Base-by-base conservation (phyloP, 2,797 vertebrate species). In the Chrosomus eos region DNA sequence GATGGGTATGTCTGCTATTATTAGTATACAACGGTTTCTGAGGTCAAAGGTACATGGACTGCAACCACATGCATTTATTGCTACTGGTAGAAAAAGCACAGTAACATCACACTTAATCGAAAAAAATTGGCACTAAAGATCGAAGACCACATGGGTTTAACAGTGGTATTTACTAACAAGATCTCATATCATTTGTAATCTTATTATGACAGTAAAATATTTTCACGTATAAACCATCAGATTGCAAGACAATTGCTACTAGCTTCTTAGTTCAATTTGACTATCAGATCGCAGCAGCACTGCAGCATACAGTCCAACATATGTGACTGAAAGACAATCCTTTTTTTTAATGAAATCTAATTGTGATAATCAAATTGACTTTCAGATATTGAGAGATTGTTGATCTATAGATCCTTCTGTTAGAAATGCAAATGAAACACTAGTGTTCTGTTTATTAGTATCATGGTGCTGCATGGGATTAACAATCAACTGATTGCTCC, bases 401-500 rank as follows among this genome's bases (percentile, higher is more conserved):
- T 80, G 43, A 53, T 38, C 33, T 40, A 40, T 55, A 70, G 10
- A 31, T 33, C 43, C 8, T 26, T 83, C 31, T 67, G 48, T 53
- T 53, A 66, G n/a, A 33, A 74, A 53, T 75, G 60, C 33, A 75
- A 83, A 83, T 38, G 4, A 53, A 40, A 51, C 16, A 64, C 26
- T 60, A 45, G 14, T 74, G 26, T 18, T 48, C 16, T 48, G 16
- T 33, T n/a, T 73, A 73, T 58, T 48, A 73, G 28, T 13, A 82
- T 33, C 21, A 64, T 64, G 31, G 31, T 38, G 43, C 71, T 45
- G 26, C 60, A 83, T 26, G 33, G n/a, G 36, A 77, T 70, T 84
- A 58, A 68, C 51, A 78, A 70, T 62, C 38, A 76, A 78, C 10
- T 36, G 75, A 79, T 58, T 84, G n/a, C 45, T 80, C 78, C 64